A percentile compares a stretch with the other conserved stretches of the same genome.
Evolutionary conservation across 2,797 vertebrate species (phyloP).

Genomic region (Crocidura indochinensis): DNA sequence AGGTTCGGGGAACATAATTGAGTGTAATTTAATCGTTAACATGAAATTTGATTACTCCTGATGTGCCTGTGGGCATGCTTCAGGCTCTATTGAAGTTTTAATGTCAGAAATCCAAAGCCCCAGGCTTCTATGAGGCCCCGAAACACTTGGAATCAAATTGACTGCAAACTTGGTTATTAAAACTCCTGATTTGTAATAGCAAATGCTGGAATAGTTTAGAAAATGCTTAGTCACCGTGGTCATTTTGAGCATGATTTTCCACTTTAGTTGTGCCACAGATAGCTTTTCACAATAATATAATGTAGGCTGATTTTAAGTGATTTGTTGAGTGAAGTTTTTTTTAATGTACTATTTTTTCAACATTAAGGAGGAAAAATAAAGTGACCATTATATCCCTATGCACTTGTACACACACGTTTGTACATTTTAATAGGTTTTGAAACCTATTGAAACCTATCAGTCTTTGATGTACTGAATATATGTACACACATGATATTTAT

Average conservation of each 20-base stretch:
- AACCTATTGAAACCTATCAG: neutral
- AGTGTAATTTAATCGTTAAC: conserved; percentile 75
- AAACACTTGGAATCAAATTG: conserved; percentile 38
- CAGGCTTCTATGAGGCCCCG: neutral
- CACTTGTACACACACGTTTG: neutral
- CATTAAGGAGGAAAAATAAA: neutral
- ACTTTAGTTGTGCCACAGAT: neutral
- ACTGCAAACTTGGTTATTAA: neutral
- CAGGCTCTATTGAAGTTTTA: neutral
- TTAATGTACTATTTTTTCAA: neutral
- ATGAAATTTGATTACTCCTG: conserved; percentile 63
- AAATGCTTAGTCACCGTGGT: neutral
- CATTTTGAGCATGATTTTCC: neutral
- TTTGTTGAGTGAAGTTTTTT: conserved; percentile 39
- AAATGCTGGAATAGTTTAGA: neutral
- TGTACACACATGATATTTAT: neutral
- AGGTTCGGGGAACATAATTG: conserved; percentile 70
- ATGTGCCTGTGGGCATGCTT: conserved; percentile 50
- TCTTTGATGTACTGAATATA: neutral
- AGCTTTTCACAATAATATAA: neutral
- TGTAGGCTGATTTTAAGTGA: neutral
- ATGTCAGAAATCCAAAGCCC: conserved; percentile 70
- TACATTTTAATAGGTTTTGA: neutral
- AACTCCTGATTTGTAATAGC: conserved; percentile 12
- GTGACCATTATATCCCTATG: neutral